Evolutionary conservation across 2,113 vertebrate genomes (phyloP), one percentile per base, ranked within the genome.

Genomic region (Centropus unirufus): DNA sequence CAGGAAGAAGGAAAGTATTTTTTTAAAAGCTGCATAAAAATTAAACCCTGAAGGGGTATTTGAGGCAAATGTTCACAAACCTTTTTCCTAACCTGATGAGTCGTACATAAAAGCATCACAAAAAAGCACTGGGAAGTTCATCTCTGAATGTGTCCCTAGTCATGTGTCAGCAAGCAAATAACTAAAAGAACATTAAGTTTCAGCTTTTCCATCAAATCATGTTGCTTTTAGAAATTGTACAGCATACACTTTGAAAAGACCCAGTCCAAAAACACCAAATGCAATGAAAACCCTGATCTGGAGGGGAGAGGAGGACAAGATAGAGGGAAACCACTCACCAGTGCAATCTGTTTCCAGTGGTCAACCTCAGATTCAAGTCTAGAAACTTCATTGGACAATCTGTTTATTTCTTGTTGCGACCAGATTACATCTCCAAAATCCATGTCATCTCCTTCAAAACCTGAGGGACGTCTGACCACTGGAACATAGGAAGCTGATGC

Each of bases 351-450:
- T 87, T 98, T 99, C 99, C 99, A 99, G 84, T 99, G 99, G 19
- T 97, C 93, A 89, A 98, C 98, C 96, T 99, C 99, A 1, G 98
- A 98, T 93, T 99, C 98, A 24, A 99, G 98, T 36, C 98, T 98
- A 84, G 97, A 97, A 92, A 99, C 98, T 93, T 99, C 98, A 78
- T 97, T 98, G 63, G 99, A 99, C 86, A 99, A 97, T 44, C 98
- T 98, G 96, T 99, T 99, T 97, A 99, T 99, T 98, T 99, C 99
- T 95, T 99, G 99, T 70, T 99, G 99, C 11, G 99, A 99, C 98
- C 98, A 99, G 93, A 99, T 98, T 26, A 99, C 92, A 34, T 99
- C 99, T 36, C 98, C 98, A 63, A 99, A 98, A 96, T 99, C 99
- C 98, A 99, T 98, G 76, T 99, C 98, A 49, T 99, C 99, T 0